Evolutionary conservation across 1,140 invertebrate genomes (phyloP).

Genomic region (Drosophila biarmipes): DNA sequence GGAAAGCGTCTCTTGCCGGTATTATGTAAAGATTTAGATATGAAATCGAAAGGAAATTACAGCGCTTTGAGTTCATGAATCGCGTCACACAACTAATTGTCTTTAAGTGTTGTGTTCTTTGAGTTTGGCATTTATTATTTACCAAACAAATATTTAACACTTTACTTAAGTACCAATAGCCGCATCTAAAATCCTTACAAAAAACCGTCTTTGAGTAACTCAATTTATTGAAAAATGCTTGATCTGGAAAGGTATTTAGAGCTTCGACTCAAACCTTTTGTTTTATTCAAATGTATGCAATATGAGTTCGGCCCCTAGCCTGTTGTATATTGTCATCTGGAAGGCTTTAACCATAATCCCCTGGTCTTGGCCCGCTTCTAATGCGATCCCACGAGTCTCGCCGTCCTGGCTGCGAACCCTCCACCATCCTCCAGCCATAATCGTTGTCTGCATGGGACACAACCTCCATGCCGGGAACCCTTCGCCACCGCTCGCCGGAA

Average conservation of each 20-base stretch:
- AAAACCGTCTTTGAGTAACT: no score
- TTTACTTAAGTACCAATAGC: no score
- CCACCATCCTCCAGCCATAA: slow-evolving; percentile 3
- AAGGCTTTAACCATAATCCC: background rate
- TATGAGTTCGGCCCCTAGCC: background rate
- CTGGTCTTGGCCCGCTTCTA: slow-evolving; percentile 7
- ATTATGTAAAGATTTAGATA: background rate
- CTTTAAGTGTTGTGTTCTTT: background rate
- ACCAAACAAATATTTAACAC: no score
- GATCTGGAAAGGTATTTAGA: no score
- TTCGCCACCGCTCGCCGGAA: background rate
- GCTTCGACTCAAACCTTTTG: background rate
- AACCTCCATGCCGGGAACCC: slow-evolving; percentile 22
- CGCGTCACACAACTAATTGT: background rate
- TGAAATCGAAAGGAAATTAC: slow-evolving; percentile 9
- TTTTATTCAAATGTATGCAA: background rate
- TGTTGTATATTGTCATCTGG: slow-evolving; percentile 10
- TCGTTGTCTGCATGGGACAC: slow-evolving; percentile 27
- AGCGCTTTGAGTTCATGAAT: slow-evolving; percentile 3
- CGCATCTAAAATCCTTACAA: no score
- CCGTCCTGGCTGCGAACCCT: background rate
- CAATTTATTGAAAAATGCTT: no score
- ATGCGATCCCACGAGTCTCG: slow-evolving; percentile 9
- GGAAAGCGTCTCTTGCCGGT: background rate
- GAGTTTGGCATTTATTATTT: no score